phyloP scores from a whole-genome alignment of 2,888 invertebrate genomes.

The Andrena praecox region DNA sequence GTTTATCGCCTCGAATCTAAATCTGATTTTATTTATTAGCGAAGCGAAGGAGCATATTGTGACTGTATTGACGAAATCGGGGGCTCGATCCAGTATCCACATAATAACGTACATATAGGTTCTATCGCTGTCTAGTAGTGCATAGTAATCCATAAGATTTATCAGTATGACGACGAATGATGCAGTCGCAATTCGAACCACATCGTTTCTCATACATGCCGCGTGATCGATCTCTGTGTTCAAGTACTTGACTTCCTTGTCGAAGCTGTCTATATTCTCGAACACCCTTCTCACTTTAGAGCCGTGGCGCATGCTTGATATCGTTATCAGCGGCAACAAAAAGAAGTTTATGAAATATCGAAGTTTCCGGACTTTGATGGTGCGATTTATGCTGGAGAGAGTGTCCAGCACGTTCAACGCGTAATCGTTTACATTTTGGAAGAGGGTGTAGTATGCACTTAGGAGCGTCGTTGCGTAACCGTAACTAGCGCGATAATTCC shows the following conservation, averaged over 20 bases:
- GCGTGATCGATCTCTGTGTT: conserved; percentile 41
- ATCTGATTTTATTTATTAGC: conserved; percentile 36
- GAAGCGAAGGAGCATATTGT: conserved; percentile 40
- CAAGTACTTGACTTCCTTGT: conserved; percentile 35
- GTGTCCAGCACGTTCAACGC: background rate
- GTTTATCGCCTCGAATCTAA: conserved; percentile 44
- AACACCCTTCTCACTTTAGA: conserved; percentile 10
- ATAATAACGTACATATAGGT: conserved; percentile 29
- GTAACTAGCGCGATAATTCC: background rate
- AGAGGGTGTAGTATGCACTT: conserved; percentile 2
- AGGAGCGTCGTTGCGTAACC: conserved; percentile 17
- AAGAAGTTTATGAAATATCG: conserved; percentile 24
- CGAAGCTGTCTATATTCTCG: conserved; percentile 33
- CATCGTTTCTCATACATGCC: conserved; percentile 49
- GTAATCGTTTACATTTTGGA: background rate
- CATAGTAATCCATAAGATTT: conserved; percentile 54
- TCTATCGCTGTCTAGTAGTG: conserved; percentile 14
- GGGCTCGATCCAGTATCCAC: conserved; percentile 49
- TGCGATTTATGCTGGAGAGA: background rate
- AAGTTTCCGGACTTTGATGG: conserved; percentile 4
- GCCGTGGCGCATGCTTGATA: conserved; percentile 24
- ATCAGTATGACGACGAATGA: conserved; percentile 22
- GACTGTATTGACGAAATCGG: conserved; percentile 45
- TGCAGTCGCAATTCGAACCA: conserved; percentile 19
- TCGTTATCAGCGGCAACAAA: conserved; percentile 30